A percentile compares a stretch with the other conserved stretches of the same genome.
Conservation (phyloP, 2,113 vertebrate genomes). For the Lasiurus cinereus region DNA sequence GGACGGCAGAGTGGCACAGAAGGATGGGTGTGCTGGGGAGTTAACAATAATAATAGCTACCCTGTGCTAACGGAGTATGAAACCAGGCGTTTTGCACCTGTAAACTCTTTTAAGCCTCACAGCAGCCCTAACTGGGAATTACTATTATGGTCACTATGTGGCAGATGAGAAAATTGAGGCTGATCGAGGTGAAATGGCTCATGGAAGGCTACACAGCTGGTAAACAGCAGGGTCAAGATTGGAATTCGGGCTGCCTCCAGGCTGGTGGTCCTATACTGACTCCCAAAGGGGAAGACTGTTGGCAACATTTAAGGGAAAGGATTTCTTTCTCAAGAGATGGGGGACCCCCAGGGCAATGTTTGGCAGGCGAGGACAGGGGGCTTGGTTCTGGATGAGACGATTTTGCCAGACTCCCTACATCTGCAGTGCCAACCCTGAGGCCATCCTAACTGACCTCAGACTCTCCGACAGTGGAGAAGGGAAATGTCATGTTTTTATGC, state of each 20-base stretch:
- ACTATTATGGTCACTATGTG: background rate
- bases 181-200: background rate
- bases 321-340: background rate
- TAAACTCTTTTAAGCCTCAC: slow-evolving; percentile 58
- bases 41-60: background rate
- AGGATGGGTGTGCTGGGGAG: background rate
- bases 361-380: background rate
- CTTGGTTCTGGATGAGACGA: background rate
- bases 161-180: slow-evolving; percentile 24
- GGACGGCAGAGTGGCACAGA: too few species aligned
- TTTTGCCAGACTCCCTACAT: background rate
- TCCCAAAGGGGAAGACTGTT: background rate
- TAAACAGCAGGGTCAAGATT: background rate
- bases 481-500: background rate
- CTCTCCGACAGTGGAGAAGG: background rate
- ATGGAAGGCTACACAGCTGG: background rate
- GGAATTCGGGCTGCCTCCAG: background rate
- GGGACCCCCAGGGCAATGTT: background rate
- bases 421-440: background rate
- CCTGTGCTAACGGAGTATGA: background rate
- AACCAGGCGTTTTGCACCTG: background rate
- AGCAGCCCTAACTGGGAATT: background rate
- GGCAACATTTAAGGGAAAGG: background rate
- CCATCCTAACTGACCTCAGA: background rate
- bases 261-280: background rate